Percentiles rank a stretch among this genome's conserved stretches.
These are phyloP conservation scores for Megaptera novaeangliae DNA, from an alignment of 2,113 vertebrate genomes.

Conservation along the genomic window DNA sequence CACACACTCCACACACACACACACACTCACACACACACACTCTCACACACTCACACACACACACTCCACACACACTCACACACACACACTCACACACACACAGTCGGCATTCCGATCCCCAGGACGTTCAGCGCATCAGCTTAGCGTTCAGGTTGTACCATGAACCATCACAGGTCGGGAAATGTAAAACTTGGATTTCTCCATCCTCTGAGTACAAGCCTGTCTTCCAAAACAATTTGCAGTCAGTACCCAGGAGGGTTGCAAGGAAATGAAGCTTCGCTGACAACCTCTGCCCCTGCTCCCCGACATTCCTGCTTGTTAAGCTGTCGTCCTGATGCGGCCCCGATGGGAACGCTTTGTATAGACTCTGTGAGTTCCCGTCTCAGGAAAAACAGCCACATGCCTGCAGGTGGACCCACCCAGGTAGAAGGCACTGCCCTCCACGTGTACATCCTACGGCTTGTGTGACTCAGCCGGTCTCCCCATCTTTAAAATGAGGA, in stretches of 20 bases:
- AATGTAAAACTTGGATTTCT: not conserved
- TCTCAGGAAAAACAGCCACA: not conserved
- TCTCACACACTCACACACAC: not conserved
- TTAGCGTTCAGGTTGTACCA: not conserved
- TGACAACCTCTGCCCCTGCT: not conserved
- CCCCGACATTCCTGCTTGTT: not conserved
- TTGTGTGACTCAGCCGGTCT: not conserved
- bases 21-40: not conserved
- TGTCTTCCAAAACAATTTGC: not conserved
- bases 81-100: not conserved
- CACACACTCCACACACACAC: not conserved
- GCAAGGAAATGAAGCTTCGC: not conserved
- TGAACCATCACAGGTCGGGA: not conserved
- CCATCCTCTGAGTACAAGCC: not conserved
- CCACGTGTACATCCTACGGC: accelerated
- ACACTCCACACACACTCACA: not conserved
- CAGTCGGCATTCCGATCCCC: not conserved
- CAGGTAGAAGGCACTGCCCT: not conserved
- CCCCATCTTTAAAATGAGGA: not conserved
- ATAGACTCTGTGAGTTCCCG: not conserved
- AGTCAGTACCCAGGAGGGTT: not conserved
- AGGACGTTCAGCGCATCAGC: not conserved
- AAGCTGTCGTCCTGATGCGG: not conserved
- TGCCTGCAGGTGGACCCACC: not conserved
- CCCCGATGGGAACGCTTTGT: not conserved